phyloP scores from a whole-genome alignment of 2,797 vertebrate species.

The Smutsia gigantea region DNA sequence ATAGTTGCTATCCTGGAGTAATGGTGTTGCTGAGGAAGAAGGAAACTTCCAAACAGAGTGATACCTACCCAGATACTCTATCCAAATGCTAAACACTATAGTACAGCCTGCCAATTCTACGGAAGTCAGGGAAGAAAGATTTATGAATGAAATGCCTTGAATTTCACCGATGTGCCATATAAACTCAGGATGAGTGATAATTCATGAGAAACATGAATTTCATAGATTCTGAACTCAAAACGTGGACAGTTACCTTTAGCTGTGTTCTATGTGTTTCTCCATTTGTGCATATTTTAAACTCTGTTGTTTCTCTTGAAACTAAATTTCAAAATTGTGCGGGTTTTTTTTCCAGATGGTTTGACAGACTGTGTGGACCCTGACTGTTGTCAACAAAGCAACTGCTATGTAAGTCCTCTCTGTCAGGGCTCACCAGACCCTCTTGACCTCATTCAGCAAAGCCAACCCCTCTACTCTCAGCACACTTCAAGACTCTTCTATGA shows the following conservation, averaged over 20 bases:
- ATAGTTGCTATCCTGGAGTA: background rate
- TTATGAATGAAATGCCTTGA: background rate
- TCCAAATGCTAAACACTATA: background rate
- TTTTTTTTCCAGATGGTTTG: constrained; percentile 91
- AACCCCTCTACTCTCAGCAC: constrained; percentile 88
- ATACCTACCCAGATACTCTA: background rate
- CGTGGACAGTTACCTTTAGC: background rate
- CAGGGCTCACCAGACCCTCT: constrained; percentile 96
- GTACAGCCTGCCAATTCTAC: background rate
- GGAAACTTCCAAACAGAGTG: background rate
- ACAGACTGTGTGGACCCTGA: constrained; percentile 96
- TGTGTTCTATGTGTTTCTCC: constrained; percentile 26
- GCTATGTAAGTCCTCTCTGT: constrained; percentile 93
- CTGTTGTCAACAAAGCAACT: constrained; percentile 95
- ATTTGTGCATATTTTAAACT: constrained; percentile 24
- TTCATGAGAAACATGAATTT: constrained; percentile 46
- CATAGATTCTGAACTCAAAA: constrained; percentile 40
- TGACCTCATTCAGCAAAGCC: constrained; percentile 93
- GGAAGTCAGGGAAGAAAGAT: constrained; percentile 33
- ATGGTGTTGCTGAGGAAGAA: background rate
- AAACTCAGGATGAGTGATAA: constrained; percentile 48
- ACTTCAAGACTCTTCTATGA: constrained; percentile 92
- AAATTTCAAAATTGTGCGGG: background rate
- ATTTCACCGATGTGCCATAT: constrained; percentile 3
- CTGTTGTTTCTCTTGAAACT: constrained; percentile 5